Percentiles rank a stretch among this genome's conserved stretches.
These are phyloP conservation scores for Chaenocephalus aceratus DNA, from an alignment of 2,113 vertebrate genomes.

Conservation along the genomic window DNA sequence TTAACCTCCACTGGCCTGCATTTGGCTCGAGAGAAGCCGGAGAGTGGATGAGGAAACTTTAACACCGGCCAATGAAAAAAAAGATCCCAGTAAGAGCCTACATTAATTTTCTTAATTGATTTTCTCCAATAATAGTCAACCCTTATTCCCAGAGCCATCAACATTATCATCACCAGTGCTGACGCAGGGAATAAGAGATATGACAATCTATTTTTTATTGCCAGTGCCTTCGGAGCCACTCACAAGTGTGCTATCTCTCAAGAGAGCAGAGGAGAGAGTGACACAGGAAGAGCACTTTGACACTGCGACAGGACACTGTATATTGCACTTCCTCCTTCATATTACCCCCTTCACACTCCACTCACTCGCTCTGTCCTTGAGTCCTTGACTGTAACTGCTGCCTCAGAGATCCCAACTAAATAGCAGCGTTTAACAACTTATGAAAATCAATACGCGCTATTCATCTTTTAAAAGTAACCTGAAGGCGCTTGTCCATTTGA, in stretches of 20 bases:
- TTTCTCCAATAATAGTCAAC: slow-evolving; percentile 81
- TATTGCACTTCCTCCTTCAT: slow-evolving; percentile 65
- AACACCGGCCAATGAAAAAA: slow-evolving; percentile 58
- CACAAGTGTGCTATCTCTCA: slow-evolving; percentile 51
- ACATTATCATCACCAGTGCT: slow-evolving; percentile 76
- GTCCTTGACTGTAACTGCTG: slow-evolving; percentile 57
- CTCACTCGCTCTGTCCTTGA: slow-evolving; percentile 60
- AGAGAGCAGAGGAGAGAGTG: slow-evolving; percentile 46
- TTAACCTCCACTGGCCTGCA: slow-evolving; percentile 89
- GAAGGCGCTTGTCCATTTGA: slow-evolving; percentile 70
- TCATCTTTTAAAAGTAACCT: slow-evolving; percentile 77
- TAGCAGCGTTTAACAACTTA: slow-evolving; percentile 67
- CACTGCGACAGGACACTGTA: slow-evolving; percentile 57
- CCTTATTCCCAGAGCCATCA: slow-evolving; percentile 75
- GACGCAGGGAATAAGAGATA: slow-evolving; percentile 80
- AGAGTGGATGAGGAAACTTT: slow-evolving; percentile 75
- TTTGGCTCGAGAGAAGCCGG: slow-evolving; percentile 71
- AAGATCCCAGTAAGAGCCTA: slow-evolving; percentile 81
- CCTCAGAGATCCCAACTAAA: slow-evolving; percentile 62
- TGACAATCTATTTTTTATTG: slow-evolving; percentile 81
- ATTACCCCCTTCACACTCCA: slow-evolving; percentile 42
- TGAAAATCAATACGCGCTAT: slow-evolving; percentile 75
- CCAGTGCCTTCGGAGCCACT: slow-evolving; percentile 55
- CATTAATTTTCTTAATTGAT: slow-evolving; percentile 92
- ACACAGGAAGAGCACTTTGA: slow-evolving; percentile 63